Percentiles rank a stretch among this genome's conserved stretches.
These are phyloP conservation scores for Oikopleura dioica DNA, from an alignment of 23 tunicate species.

Conservation along the genomic window DNA sequence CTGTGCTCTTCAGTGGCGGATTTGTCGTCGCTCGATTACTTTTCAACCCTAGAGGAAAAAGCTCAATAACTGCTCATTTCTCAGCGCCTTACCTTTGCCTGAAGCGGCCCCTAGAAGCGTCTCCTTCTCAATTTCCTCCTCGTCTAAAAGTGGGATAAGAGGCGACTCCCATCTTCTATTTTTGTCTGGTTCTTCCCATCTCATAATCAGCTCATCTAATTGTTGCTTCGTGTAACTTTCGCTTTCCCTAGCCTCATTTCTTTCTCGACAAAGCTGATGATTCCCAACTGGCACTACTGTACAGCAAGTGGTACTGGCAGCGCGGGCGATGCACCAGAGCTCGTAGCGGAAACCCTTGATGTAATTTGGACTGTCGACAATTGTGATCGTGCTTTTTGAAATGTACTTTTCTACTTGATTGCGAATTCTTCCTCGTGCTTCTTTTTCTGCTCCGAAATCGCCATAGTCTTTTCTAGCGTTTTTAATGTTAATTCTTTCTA, in stretches of 20 bases:
- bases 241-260: background rate
- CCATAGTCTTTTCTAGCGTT: background rate
- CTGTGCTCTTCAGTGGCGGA: background rate
- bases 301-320: background rate
- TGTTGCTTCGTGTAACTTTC: background rate
- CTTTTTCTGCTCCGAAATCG: background rate
- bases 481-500: too few species aligned
- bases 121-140: background rate
- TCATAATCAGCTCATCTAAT: background rate
- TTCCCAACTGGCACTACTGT: background rate
- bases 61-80: too few species aligned
- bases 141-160: background rate
- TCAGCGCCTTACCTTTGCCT: background rate
- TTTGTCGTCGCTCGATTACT: background rate
- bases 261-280: background rate
- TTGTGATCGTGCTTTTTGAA: background rate
- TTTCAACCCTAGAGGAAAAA: background rate
- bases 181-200: background rate
- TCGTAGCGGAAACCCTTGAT: background rate
- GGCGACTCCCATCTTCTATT: background rate
- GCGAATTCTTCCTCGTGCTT: background rate
- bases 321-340: background rate
- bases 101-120: background rate
- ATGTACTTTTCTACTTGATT: background rate
- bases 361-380: background rate